Base-by-base conservation (phyloP, 2,888 invertebrate genomes). In the Erannis defoliaria region DNA sequence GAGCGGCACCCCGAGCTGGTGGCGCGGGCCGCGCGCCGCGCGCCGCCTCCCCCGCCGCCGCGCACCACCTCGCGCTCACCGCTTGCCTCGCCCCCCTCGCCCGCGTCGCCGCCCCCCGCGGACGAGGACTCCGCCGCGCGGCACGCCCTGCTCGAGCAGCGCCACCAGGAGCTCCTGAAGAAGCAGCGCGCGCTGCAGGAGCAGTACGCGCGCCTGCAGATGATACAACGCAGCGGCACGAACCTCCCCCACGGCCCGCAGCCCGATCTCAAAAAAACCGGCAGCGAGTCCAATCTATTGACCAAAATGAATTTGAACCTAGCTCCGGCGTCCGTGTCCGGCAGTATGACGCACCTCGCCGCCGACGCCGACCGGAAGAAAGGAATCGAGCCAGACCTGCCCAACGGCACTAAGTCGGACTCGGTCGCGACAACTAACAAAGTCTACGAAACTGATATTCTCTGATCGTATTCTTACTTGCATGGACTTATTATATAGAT, bases 401-500 rank as follows among this genome's bases (percentile, higher is more conserved):
- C 48, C n/a, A 57, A 37, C 49, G 74, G 38, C 48, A 40, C 68
- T 55, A 75, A 74, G 50, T 78, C 76, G 6, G 85, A 86, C 31
- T 61, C 81, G 38, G 81, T 83, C 46, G 93, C 95, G 70, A 96
- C 96, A 63, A 96, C 95, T 50, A 96, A 94, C 81, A 97, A 97
- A 90, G 96, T 97, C 74, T 98, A 98, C 89, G 98, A 98, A 94
- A 98, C 98, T 73, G 98, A 98, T 88, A 98, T 98, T 93, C 97
- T 98, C 95, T 98, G 97, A 97, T 51, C 42, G 42, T 29, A 10
- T 21, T 33, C 40, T n/a, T 46, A 8, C 16, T n/a, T 8, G 12
- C 10, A 33, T 10, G 16, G 29, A 33, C 33, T 54, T 9, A 14
- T 5, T n/a, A 5, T 38, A 9, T 6, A 26, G 45, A 26, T 14